Base-by-base conservation (phyloP, 1,140 invertebrate genomes). In the Aphidius ervi region DNA sequence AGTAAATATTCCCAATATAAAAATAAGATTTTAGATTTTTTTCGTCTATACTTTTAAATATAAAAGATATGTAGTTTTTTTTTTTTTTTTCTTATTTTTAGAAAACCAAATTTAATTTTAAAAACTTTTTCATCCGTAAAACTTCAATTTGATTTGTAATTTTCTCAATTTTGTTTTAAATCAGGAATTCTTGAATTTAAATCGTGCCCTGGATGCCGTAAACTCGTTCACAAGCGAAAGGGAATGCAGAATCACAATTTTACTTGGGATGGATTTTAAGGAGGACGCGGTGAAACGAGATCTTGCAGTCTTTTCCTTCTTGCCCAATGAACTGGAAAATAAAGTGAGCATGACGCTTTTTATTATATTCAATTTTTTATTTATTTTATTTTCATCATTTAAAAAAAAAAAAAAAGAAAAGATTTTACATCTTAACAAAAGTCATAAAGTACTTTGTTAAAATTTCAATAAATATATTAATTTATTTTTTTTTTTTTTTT, bases 201-300 rank as follows among this genome's bases (percentile, higher is more conserved):
- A 69, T 8, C 73, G 73, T 46, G 77, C 75, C 5, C 64, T 74
- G 41, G 65, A 76, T 42, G 75, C 78, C 40, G 63, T 87, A 37
- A 64, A 72, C 43, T 66, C 74, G 40, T 86, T 86, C 69, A 78
- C 73, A 39, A 59, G 64, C 20, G 66, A 75, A 64, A 72, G 70
- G 39, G 70, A 79, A 46, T 73, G 69, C 41, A 62, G 66, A 50
- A 63, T 81, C 9, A 65, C 80, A 4, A 63, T 85, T 10, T 66
- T 86, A 9, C 76, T 86, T 20, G 85, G 85, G 49, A 76, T 86
- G 70, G 71, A 79, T 59, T 70, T 81, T 55, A 68, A 64, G 46
- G 69, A 73, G 6, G 67, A 75, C 53, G 63, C 56, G 6, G 76
- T 83, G 39, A 70, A 71, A 60, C 78, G 84, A 62, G 84, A 85